A percentile compares a stretch with the other conserved stretches of the same genome.
phyloP scores from a whole-genome alignment of 2,888 invertebrate species.

The Drosophila subquinaria region DNA sequence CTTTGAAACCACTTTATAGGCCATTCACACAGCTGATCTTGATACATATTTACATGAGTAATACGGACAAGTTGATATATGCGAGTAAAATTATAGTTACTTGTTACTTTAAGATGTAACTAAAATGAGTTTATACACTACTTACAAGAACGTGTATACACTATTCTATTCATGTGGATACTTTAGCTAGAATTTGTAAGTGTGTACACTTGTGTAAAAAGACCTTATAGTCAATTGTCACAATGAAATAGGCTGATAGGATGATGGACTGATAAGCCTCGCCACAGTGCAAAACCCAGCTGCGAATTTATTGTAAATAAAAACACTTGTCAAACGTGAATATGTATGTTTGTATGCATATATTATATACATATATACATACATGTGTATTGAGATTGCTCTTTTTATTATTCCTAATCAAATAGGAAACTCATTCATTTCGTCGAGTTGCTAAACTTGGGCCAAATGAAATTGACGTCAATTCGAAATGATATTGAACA shows the following conservation, averaged over 20 bases:
- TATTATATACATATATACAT: not conserved
- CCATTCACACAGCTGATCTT: constrained; percentile 35
- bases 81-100: not conserved
- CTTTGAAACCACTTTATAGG: constrained; percentile 40
- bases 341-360: not conserved
- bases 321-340: constrained; percentile 5
- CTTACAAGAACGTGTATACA: not conserved
- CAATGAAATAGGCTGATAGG: constrained; percentile 40
- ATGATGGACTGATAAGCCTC: constrained; percentile 32
- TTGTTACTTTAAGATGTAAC: not conserved
- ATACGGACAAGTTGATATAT: not conserved
- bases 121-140: not conserved
- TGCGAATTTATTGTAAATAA: constrained; percentile 44
- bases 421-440: constrained; percentile 55
- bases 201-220: constrained; percentile 14
- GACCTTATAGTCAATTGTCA: constrained; percentile 23
- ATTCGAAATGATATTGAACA: constrained; percentile 19
- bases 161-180: not conserved
- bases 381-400: not conserved
- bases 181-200: not conserved
- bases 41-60: constrained; percentile 15
- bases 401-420: constrained; percentile 34
- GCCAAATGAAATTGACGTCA: constrained; percentile 45
- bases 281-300: constrained; percentile 31
- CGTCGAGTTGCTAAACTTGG: constrained; percentile 22